Evolutionary conservation across 2,113 vertebrate species (phyloP).

Genomic region (Brachirus orientalis): DNA sequence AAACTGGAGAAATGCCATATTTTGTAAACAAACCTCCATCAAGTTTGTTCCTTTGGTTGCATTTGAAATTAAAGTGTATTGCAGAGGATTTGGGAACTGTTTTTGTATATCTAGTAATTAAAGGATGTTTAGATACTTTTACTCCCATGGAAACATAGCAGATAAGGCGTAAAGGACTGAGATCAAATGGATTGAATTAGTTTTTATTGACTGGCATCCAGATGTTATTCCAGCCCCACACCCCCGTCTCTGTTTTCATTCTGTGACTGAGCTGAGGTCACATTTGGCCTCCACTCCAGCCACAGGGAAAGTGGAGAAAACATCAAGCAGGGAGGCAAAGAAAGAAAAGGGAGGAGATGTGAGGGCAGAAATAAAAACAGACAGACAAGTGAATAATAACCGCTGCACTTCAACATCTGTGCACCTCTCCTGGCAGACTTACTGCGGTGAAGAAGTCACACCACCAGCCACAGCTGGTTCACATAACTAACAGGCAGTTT

Average conservation of each 20-base stretch:
- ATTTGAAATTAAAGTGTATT: too few relatives aligned
- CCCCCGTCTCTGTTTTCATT: conserved; percentile 49
- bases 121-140: not conserved
- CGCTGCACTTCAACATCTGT: conserved; percentile 27
- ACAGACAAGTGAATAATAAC: conserved; percentile 29
- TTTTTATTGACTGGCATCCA: conserved; percentile 68
- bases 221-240: conserved; percentile 66
- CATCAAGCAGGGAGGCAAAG: conserved; percentile 10
- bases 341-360: not conserved
- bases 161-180: conserved; percentile 16
- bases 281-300: conserved; percentile 51
- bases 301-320: conserved; percentile 25
- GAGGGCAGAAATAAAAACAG: conserved; percentile 4
- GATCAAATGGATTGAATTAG: conserved; percentile 48
- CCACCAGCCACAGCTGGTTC: conserved; percentile 60
- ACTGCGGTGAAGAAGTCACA: conserved; percentile 40
- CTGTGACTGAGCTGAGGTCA: conserved; percentile 71
- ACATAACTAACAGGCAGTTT: conserved; percentile 64
- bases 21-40: too few relatives aligned
- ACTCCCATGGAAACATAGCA: not conserved
- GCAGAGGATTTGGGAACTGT: too few relatives aligned
- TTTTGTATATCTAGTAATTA: not conserved
- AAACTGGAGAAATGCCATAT: too few relatives aligned
- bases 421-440: conserved; percentile 22
- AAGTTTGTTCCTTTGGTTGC: too few relatives aligned